Conservation (phyloP, 2,797 vertebrate genomes). For the Falco biarmicus region DNA sequence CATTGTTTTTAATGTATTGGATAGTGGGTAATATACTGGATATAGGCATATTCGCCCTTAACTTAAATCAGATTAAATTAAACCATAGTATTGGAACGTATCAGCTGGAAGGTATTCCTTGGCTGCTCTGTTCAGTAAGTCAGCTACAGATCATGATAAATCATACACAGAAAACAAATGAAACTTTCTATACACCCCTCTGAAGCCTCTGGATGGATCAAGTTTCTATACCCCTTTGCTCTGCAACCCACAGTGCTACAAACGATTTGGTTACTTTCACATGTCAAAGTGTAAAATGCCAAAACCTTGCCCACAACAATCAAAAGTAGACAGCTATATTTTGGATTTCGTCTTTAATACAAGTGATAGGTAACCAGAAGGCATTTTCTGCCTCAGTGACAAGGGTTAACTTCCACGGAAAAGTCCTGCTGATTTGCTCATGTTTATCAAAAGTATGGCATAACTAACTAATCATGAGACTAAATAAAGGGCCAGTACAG, state of each 20-base stretch:
- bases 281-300: neutral
- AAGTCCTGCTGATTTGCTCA: neutral
- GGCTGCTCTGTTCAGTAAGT: neutral
- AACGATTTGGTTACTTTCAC: neutral
- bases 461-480: neutral
- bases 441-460: neutral
- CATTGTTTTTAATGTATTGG: slow-evolving; percentile 16
- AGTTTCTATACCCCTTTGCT: neutral
- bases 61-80: slow-evolving; percentile 35
- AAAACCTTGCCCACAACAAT: neutral
- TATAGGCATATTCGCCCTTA: slow-evolving; percentile 6
- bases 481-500: neutral
- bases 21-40: neutral
- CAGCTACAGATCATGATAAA: neutral
- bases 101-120: neutral
- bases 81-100: neutral
- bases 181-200: neutral
- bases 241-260: neutral
- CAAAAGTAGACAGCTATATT: neutral
- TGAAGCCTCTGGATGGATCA: neutral
- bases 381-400: neutral
- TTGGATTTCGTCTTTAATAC: neutral
- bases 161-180: neutral
- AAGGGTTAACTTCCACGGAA: neutral
- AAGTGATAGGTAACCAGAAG: neutral